Evolutionary conservation across 2,888 invertebrate species (phyloP).

Genomic region (Drosophila maculinotata): DNA sequence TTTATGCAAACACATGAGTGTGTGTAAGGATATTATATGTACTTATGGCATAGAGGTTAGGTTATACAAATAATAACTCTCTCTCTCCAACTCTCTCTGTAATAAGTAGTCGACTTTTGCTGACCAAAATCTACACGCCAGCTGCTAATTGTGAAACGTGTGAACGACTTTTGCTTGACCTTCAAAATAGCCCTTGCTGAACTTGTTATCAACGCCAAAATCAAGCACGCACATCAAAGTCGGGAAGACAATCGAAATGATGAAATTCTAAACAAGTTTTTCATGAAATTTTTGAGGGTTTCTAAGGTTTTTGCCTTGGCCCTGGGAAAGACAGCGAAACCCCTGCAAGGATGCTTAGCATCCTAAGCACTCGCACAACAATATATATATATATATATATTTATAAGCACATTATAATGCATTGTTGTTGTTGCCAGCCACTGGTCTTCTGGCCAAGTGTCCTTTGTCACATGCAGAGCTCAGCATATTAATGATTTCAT

Average conservation of each 20-base stretch:
- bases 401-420: constrained; percentile 80
- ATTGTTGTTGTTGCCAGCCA: constrained; percentile 57
- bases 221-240: constrained; percentile 48
- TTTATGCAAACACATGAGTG: constrained; percentile 58
- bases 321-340: constrained; percentile 67
- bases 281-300: constrained; percentile 33
- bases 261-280: constrained; percentile 70
- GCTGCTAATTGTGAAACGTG: constrained; percentile 79
- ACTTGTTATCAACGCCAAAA: constrained; percentile 75
- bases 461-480: constrained; percentile 79
- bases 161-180: constrained; percentile 75
- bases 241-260: constrained; percentile 28
- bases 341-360: constrained; percentile 59
- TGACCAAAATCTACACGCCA: constrained; percentile 47
- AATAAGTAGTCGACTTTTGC: constrained; percentile 19
- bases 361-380: constrained; percentile 47
- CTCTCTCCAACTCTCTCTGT: constrained; percentile 15
- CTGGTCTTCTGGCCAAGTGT: constrained; percentile 44
- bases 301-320: constrained; percentile 35
- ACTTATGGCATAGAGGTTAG: neutral
- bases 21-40: neutral
- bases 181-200: constrained; percentile 55
- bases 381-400: constrained; percentile 59
- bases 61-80: neutral
- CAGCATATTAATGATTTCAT: constrained; percentile 77